Base-by-base conservation (phyloP, 2,113 vertebrate genomes). In the Salvelinus alpinus region DNA sequence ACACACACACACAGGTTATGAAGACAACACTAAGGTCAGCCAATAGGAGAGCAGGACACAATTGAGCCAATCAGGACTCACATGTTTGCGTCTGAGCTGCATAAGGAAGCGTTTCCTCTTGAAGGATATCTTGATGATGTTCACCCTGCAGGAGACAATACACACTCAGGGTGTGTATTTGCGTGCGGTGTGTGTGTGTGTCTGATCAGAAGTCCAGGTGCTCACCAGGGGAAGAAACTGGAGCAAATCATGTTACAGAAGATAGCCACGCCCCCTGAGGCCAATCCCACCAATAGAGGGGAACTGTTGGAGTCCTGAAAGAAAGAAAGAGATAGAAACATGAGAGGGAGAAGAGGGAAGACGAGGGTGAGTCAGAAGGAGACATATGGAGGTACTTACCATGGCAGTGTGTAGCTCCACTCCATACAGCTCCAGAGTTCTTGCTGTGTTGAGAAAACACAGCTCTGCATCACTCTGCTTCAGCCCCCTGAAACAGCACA, bases 61-160 rank as follows among this genome's bases (percentile, higher is more conserved):
- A 14, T 9, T 5, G 9, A 77, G 75, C 16, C 60, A 66, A 47
- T 0, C 1, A 2, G 25, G 34, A 96, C 97, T 96, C 90, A 99
- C 98, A 78, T 97, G 96, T 87, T 98, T 99, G 65, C 94, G 94
- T 64, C 95, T 94, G 74, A 98, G 95, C 72, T 99, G 96, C 81
- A 99, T 93, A 80, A 95, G 94, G 89, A 99, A 98, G 74, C 94
- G 95, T 88, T 96, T 99, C 91, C 96, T 95, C 92, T 98, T 99
- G 90, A 97, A 99, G 77, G 97, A 98, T 90, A 99, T 98, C 94
- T 98, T 99, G 91, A 98, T 93, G 81, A 99, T 98, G 84, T 98
- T 98, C 77, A 94, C 95, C 98, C 98, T 99, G 85, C 59, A 81
- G 77, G 83, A 75, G 77, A 88, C 65, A 72, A 86, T 74, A 1